Evolutionary conservation across 2,113 vertebrate species (phyloP).

Genomic region (Tenebrosternarchus preto): DNA sequence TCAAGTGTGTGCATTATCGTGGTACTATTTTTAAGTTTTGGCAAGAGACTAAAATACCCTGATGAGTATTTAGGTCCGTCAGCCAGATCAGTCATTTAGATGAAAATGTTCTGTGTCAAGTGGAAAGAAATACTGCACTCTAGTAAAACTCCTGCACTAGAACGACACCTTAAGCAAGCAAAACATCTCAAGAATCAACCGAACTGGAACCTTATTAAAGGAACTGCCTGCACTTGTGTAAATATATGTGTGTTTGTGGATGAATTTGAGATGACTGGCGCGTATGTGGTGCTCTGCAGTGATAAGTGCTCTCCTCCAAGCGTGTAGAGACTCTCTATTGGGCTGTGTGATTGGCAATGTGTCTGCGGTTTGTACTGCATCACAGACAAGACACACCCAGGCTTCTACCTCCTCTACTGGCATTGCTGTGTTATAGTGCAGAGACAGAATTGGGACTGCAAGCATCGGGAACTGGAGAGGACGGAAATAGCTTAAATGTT

Average conservation of each 20-base stretch:
- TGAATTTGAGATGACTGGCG: too few relatives aligned
- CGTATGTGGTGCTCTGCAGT: too few relatives aligned
- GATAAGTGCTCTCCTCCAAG: too few relatives aligned
- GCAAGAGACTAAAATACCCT: slow-evolving; percentile 35
- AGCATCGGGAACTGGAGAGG: too few relatives aligned
- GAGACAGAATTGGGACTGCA: background rate
- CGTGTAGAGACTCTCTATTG: too few relatives aligned
- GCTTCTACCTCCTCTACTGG: background rate
- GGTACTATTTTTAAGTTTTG: slow-evolving; percentile 8
- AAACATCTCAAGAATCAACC: background rate
- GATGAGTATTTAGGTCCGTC: slow-evolving; percentile 31
- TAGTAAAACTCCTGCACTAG: slow-evolving; percentile 13
- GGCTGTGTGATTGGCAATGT: too few relatives aligned
- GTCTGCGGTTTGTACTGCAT: too few relatives aligned
- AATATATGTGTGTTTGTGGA: background rate
- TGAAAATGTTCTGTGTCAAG: slow-evolving; percentile 9
- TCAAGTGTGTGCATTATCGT: background rate
- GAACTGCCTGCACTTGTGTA: background rate
- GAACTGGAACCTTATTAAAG: slow-evolving; percentile 20
- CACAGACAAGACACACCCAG: too few relatives aligned
- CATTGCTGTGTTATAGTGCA: background rate
- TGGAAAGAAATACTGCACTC: slow-evolving; percentile 24
- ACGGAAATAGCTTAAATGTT: background rate
- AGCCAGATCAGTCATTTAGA: slow-evolving; percentile 6
- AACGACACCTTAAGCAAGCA: slow-evolving; percentile 10